These are phyloP conservation scores for Sorex fumeus DNA, from an alignment of 2,113 vertebrate species.

Conservation along the genomic window DNA sequence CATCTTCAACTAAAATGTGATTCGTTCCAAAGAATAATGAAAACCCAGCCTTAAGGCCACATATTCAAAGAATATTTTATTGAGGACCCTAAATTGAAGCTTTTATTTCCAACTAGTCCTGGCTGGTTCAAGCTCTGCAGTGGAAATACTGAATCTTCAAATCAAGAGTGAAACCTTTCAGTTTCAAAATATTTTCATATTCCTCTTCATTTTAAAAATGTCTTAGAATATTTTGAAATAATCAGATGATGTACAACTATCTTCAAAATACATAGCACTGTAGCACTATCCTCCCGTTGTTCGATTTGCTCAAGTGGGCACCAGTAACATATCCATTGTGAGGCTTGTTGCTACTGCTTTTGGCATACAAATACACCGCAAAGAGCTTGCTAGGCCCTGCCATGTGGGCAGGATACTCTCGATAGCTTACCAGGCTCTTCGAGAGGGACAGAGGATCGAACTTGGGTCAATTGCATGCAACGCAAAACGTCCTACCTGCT, in stretches of 20 bases:
- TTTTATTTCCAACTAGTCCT: neutral
- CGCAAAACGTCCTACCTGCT: no score
- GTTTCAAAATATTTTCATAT: neutral
- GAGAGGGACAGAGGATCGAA: no score
- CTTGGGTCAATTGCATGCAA: no score
- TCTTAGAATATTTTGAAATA: neutral
- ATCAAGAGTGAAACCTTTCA: neutral
- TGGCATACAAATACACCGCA: no score
- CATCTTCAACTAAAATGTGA: neutral
- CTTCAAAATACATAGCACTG: neutral
- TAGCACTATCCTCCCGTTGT: no score
- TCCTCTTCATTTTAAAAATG: neutral
- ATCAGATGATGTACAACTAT: neutral
- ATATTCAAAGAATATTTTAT: constrained; percentile 47
- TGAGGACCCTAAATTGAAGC: constrained; percentile 14
- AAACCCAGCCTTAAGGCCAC: neutral
- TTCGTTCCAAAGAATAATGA: constrained; percentile 4
- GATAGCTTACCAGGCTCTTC: no score
- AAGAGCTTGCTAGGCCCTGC: no score
- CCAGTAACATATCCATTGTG: no score
- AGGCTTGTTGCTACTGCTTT: no score
- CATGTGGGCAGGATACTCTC: no score
- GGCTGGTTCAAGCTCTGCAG: neutral
- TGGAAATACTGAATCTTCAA: constrained; percentile 1
- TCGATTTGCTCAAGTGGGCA: no score